A percentile compares a stretch with the other conserved stretches of the same genome.
phyloP scores from a whole-genome alignment of 2,888 invertebrate species.

The Cylindroiulus punctatus region DNA sequence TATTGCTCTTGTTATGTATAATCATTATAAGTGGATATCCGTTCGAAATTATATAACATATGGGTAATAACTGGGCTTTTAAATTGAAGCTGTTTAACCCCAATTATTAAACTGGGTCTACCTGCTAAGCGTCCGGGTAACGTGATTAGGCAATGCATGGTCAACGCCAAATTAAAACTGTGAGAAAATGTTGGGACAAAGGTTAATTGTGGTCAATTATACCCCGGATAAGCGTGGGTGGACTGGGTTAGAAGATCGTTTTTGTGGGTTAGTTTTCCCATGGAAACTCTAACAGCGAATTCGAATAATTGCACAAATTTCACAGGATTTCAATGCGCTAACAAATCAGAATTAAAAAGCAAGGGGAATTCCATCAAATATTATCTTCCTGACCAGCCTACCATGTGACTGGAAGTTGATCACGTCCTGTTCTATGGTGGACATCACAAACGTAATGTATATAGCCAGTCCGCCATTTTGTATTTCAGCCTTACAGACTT shows the following conservation, averaged over 20 bases:
- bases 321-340: too few species aligned
- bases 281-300: background rate
- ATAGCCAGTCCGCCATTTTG: too few species aligned
- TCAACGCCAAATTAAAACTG: background rate
- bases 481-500: too few species aligned
- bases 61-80: background rate
- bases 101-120: slow-evolving; percentile 18
- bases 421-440: too few species aligned
- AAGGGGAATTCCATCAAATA: too few species aligned
- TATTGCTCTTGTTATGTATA: background rate
- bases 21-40: slow-evolving; percentile 40
- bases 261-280: background rate
- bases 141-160: background rate
- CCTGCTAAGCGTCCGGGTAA: background rate
- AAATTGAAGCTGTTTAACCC: background rate
- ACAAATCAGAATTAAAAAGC: too few species aligned
- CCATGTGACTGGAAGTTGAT: too few species aligned
- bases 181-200: background rate
- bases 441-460: too few species aligned
- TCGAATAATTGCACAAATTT: too few species aligned
- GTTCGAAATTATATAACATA: slow-evolving; percentile 1
- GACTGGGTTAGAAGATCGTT: background rate
- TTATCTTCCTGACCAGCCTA: too few species aligned
- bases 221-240: slow-evolving; percentile 14
- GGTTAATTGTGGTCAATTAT: slow-evolving; percentile 2